These are phyloP conservation scores for Prosapia bicincta DNA, from an alignment of 2,888 invertebrate genomes.

Conservation along the genomic window DNA sequence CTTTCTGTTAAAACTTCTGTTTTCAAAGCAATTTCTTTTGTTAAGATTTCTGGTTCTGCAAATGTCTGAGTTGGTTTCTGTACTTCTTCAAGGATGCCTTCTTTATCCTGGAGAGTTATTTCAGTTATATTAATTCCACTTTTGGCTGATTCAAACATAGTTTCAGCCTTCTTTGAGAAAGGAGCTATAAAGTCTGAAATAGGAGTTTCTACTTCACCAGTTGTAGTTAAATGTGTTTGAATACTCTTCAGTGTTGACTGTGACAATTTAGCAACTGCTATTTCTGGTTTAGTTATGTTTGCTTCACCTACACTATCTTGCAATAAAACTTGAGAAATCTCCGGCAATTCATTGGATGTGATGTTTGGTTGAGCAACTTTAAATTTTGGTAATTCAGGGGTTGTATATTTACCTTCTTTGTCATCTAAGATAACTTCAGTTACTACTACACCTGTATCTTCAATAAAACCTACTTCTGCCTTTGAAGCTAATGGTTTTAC, in stretches of 20 bases:
- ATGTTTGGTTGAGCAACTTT: constrained; percentile 54
- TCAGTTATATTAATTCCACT: constrained; percentile 47
- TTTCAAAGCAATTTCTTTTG: constrained; percentile 33
- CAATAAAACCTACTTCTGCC: constrained; percentile 39
- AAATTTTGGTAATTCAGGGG: constrained; percentile 43
- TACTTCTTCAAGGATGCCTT: constrained; percentile 42
- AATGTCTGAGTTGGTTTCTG: constrained; percentile 34
- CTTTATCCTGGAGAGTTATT: constrained; percentile 46
- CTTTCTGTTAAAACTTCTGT: constrained; percentile 33
- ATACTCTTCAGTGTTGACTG: constrained; percentile 36
- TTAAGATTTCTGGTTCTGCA: constrained; percentile 26
- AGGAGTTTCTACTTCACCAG: constrained; percentile 39
- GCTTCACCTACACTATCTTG: constrained; percentile 30
- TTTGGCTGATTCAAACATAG: constrained; percentile 41
- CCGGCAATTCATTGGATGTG: constrained; percentile 44
- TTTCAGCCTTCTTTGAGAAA: constrained; percentile 44
- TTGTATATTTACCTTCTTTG: constrained; percentile 39
- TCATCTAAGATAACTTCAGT: constrained; percentile 40
- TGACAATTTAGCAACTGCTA: constrained; percentile 29
- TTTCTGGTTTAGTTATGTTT: constrained; percentile 10
- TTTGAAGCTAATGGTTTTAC: constrained; percentile 33
- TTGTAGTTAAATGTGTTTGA: constrained; percentile 32
- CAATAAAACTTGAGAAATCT: constrained; percentile 47
- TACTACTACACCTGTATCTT: constrained; percentile 39
- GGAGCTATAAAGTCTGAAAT: constrained; percentile 41